Base-by-base conservation (phyloP, 2,888 invertebrate species). In the Leucozona laternaria region DNA sequence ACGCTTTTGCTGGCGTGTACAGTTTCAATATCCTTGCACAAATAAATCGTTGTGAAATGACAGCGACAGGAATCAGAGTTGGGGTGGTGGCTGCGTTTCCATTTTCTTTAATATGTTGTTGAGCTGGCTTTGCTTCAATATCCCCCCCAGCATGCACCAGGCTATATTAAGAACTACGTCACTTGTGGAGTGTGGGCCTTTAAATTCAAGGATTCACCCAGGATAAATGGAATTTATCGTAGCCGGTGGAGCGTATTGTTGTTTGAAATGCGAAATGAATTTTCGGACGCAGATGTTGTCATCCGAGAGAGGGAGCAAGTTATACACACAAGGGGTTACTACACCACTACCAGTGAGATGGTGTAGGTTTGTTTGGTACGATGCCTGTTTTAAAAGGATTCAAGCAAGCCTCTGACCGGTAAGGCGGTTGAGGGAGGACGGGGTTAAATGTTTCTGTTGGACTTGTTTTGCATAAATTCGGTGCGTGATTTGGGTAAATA, bases 401-500 rank as follows among this genome's bases (percentile, higher is more conserved):
- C 15, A 4, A 53, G 22, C 13, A 22, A 37, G n/a, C 43, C 64
- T 34, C 45, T 20, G 60, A 43, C 31, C 37, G 17, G 45, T 28
- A 15, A 25, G 15, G 25, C 1, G 53, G 53, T 7, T n/a, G 25
- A 1, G 8, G 34, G 25, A 1, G 8, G 34, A 48, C 20, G 70
- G 58, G 64, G 70, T 64, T 57, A 57, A 75, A 71, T 66, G 57
- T 60, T 75, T 78, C 64, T 75, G 70, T 75, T 53, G 76, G 66
- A 50, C 48, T 81, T 85, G 77, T 68, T 81, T 85, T 72, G 72
- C 85, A 73, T 85, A 66, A 66, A 81, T 72, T 81, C 72, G 68
- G 81, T 81, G 85, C 85, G 85, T 85, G 81, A 81, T 78, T 81
- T 81, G 85, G 68, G 68, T 85, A 78, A 85, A 85, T 78, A 73